Evolutionary conservation across 2,888 invertebrate species (phyloP).

Genomic region (Danaus chrysippus): DNA sequence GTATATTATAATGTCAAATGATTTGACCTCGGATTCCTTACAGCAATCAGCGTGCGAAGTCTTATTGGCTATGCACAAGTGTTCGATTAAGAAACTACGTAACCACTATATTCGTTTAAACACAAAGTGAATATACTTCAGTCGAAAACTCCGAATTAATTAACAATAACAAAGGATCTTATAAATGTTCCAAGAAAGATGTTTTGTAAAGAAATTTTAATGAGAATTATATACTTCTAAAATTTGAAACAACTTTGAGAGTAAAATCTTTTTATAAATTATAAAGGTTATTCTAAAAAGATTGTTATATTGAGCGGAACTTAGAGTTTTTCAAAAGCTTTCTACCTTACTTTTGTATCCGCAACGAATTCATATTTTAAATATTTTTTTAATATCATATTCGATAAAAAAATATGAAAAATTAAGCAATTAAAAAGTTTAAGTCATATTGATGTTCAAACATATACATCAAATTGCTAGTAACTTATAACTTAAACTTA

Average conservation of each 20-base stretch:
- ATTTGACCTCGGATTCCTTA: conserved; percentile 67
- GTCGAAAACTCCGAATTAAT: conserved; percentile 33
- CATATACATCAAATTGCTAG: no score
- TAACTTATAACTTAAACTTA: no score
- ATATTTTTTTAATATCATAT: no score
- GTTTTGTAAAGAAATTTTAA: conserved; percentile 1
- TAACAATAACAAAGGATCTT: conserved; percentile 7
- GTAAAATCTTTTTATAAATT: background rate
- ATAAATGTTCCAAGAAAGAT: background rate
- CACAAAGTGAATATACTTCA: conserved; percentile 14
- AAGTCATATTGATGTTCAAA: no score
- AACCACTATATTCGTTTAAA: conserved; percentile 45
- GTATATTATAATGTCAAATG: conserved; percentile 53
- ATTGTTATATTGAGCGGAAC: background rate
- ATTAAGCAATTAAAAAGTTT: no score
- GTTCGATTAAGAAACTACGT: conserved; percentile 60
- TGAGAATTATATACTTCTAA: conserved; percentile 4
- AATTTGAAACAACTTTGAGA: conserved; percentile 2
- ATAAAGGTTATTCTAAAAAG: background rate
- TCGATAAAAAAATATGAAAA: no score
- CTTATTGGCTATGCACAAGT: conserved; percentile 65
- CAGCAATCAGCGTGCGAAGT: conserved; percentile 75
- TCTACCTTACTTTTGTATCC: no score
- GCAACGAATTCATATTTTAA: no score
- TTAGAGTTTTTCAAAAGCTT: no score